These are phyloP conservation scores for Zeugodacus cucurbitae DNA, from an alignment of 1,140 invertebrate species.

Conservation along the genomic window DNA sequence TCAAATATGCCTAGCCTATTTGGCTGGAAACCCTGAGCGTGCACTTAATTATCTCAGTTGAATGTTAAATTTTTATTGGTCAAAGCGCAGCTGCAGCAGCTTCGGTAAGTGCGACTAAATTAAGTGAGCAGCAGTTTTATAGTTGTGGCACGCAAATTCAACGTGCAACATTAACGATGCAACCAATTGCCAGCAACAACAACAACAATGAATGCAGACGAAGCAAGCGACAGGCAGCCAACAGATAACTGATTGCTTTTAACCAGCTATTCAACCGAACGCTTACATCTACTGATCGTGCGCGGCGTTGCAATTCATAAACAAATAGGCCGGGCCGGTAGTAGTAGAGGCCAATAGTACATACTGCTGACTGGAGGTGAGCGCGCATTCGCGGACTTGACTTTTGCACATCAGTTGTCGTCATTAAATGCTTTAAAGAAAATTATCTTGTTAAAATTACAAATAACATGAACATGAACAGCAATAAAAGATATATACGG, in stretches of 20 bases:
- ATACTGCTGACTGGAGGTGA: not conserved
- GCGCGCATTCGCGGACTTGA: not conserved
- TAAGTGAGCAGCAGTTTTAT: slow-evolving; percentile 47
- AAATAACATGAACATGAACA: slow-evolving; percentile 64
- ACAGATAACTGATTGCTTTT: not conserved
- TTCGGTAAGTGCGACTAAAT: slow-evolving; percentile 49
- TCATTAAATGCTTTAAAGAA: slow-evolving; percentile 65
- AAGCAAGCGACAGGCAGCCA: not conserved
- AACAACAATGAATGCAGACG: not conserved
- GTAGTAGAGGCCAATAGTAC: not conserved
- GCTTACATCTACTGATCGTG: not conserved
- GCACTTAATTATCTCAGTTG: not conserved
- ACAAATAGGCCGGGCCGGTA: not conserved
- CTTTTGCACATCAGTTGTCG: slow-evolving; percentile 40
- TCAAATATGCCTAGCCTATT: not conserved
- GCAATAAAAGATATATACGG: slow-evolving; percentile 59
- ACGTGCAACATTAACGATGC: not conserved
- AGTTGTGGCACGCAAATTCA: slow-evolving; percentile 37
- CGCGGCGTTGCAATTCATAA: not conserved
- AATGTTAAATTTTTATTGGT: not conserved
- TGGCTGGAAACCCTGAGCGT: not conserved
- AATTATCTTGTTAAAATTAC: slow-evolving; percentile 67
- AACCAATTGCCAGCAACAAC: slow-evolving; percentile 21
- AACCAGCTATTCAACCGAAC: not conserved
- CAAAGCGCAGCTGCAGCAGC: not conserved